Evolutionary conservation across 2,888 invertebrate genomes (phyloP).

Genomic region (Papilio protenor): DNA sequence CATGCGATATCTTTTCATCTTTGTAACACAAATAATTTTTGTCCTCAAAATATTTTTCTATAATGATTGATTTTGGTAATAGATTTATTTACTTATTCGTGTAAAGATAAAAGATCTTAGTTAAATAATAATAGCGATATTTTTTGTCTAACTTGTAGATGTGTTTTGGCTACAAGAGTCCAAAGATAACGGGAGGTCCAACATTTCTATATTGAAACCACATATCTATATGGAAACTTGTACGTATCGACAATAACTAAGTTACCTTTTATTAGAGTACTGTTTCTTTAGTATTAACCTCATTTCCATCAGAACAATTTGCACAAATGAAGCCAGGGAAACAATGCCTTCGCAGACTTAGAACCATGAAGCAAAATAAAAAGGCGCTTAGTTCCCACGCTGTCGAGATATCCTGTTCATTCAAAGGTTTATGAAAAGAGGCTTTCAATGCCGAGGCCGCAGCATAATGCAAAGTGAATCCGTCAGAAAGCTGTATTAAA

Average conservation of each 20-base stretch:
- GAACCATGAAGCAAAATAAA: conserved; percentile 18
- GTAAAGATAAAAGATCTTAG: not conserved
- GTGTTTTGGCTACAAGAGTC: not conserved
- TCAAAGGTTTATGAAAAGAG: conserved; percentile 25
- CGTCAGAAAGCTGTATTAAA: conserved; percentile 20
- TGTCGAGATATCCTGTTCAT: conserved; percentile 25
- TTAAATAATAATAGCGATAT: no score
- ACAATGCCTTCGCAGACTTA: not conserved
- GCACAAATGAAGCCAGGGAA: not conserved
- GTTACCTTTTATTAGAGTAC: not conserved
- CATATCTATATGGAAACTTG: no score
- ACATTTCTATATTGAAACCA: no score
- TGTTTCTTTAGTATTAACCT: conserved; percentile 1
- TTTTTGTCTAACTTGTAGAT: no score
- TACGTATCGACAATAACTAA: not conserved
- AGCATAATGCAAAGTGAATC: conserved; percentile 19
- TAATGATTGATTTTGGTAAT: not conserved
- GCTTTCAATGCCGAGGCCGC: conserved; percentile 20
- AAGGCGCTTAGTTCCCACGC: conserved; percentile 20
- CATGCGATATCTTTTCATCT: not conserved
- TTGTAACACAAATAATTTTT: conserved; percentile 2
- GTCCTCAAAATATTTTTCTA: not conserved
- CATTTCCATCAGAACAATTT: not conserved
- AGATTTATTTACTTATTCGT: not conserved
- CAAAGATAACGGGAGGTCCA: no score